Conservation (phyloP, 2,888 invertebrate genomes). For the Cephus pulcher region DNA sequence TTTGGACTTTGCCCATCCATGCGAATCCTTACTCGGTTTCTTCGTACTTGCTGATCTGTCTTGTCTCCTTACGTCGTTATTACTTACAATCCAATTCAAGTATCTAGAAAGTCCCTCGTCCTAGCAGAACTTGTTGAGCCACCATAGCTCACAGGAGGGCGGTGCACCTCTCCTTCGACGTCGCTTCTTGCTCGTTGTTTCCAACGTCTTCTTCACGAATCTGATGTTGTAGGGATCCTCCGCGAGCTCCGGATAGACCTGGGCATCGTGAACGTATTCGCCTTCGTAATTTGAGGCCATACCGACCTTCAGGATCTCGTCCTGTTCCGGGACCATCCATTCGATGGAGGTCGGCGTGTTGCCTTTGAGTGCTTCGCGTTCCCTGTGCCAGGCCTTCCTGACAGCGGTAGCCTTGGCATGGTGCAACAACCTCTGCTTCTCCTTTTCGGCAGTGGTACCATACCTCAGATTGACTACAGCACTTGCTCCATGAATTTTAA, state of each 20-base stretch:
- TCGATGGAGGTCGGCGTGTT: slow-evolving; percentile 83
- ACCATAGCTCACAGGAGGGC: slow-evolving; percentile 66
- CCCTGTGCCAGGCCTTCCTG: slow-evolving; percentile 92
- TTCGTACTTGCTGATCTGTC: slow-evolving; percentile 24
- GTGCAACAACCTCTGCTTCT: slow-evolving; percentile 88
- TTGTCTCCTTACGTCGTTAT: slow-evolving; percentile 16
- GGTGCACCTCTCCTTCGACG: slow-evolving; percentile 76
- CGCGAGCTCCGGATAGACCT: slow-evolving; percentile 90
- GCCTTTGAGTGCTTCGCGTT: slow-evolving; percentile 84
- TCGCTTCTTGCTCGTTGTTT: slow-evolving; percentile 76
- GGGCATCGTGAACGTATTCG: slow-evolving; percentile 91
- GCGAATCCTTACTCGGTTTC: slow-evolving; percentile 24
- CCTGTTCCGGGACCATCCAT: slow-evolving; percentile 89
- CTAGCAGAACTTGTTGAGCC: slow-evolving; percentile 66
- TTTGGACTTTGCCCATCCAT: slow-evolving; percentile 19
- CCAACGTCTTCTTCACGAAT: slow-evolving; percentile 85
- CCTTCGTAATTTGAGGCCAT: slow-evolving; percentile 89
- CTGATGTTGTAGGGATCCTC: slow-evolving; percentile 96
- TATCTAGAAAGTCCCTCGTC: slow-evolving; percentile 17
- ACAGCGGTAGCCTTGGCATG: slow-evolving; percentile 91
- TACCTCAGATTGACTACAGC: slow-evolving; percentile 94
- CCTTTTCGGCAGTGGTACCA: slow-evolving; percentile 91
- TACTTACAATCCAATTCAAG: background rate
- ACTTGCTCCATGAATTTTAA: slow-evolving; percentile 91
- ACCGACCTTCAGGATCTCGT: slow-evolving; percentile 88